Evolutionary conservation across 2,888 invertebrate species (phyloP).

Genomic region (Idaea dimidiata): DNA sequence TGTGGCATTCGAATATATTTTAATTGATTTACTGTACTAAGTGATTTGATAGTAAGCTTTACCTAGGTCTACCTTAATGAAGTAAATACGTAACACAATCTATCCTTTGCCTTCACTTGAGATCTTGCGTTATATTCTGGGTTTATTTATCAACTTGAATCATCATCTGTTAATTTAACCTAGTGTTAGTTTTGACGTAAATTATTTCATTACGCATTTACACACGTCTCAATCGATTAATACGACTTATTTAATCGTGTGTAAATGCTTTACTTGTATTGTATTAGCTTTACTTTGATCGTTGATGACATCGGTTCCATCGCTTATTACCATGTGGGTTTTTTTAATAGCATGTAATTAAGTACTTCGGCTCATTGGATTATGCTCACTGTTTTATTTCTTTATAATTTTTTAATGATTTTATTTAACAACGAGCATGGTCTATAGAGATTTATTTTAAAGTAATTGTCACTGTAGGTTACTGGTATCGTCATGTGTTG

Average conservation of each 20-base stretch:
- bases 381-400: slow-evolving; percentile 49
- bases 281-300: slow-evolving; percentile 47
- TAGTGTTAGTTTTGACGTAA: slow-evolving; percentile 24
- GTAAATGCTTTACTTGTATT: slow-evolving; percentile 30
- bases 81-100: slow-evolving; percentile 2
- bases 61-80: neutral
- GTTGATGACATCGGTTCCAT: slow-evolving; percentile 48
- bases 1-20: neutral
- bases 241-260: slow-evolving; percentile 24
- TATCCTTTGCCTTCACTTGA: slow-evolving; percentile 34
- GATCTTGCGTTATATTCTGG: slow-evolving; percentile 29
- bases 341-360: slow-evolving; percentile 75
- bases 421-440: slow-evolving; percentile 40
- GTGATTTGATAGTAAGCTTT: neutral
- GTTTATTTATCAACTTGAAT: slow-evolving; percentile 25
- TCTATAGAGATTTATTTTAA: slow-evolving; percentile 29
- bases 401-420: slow-evolving; percentile 21
- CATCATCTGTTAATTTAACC: slow-evolving; percentile 32
- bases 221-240: slow-evolving; percentile 20
- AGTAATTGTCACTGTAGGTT: slow-evolving; percentile 26
- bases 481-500: slow-evolving; percentile 41
- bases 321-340: slow-evolving; percentile 78
- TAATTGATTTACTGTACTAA: neutral
- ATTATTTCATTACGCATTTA: slow-evolving; percentile 24
- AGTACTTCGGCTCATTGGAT: slow-evolving; percentile 41